Conservation (phyloP, 2,888 invertebrate genomes). For the Zaprionus lineosus region DNA sequence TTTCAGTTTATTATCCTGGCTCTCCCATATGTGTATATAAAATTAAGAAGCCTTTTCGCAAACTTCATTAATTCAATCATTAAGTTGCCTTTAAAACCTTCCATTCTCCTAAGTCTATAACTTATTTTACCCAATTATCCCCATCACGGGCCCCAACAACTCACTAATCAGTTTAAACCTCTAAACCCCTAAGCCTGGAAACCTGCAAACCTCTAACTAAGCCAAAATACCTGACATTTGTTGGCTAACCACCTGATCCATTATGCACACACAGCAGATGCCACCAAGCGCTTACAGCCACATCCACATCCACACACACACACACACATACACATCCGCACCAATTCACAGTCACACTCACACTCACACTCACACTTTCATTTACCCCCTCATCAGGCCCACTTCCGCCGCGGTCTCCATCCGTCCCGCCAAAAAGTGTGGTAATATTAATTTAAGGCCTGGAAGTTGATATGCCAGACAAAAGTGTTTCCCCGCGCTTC, state of each 20-base stretch:
- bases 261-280: conserved; percentile 26
- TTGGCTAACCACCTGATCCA: conserved; percentile 37
- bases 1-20: too few relatives aligned
- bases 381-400: too few relatives aligned
- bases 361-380: background rate
- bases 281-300: background rate
- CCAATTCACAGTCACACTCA: background rate
- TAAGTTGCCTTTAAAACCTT: too few relatives aligned
- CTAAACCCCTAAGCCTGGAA: too few relatives aligned
- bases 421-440: background rate
- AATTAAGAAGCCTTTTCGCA: too few relatives aligned
- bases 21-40: too few relatives aligned
- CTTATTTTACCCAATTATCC: background rate
- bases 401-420: too few relatives aligned
- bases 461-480: conserved; percentile 1
- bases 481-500: background rate
- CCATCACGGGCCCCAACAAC: too few relatives aligned
- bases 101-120: background rate
- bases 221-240: conserved; percentile 41
- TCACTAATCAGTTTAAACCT: conserved; percentile 42
- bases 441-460: conserved; percentile 8
- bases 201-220: conserved; percentile 45
- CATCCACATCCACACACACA: background rate
- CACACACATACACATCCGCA: background rate
- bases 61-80: too few relatives aligned